Base-by-base conservation (phyloP, 2,888 invertebrate genomes). In the Gymnocheta viridis region DNA sequence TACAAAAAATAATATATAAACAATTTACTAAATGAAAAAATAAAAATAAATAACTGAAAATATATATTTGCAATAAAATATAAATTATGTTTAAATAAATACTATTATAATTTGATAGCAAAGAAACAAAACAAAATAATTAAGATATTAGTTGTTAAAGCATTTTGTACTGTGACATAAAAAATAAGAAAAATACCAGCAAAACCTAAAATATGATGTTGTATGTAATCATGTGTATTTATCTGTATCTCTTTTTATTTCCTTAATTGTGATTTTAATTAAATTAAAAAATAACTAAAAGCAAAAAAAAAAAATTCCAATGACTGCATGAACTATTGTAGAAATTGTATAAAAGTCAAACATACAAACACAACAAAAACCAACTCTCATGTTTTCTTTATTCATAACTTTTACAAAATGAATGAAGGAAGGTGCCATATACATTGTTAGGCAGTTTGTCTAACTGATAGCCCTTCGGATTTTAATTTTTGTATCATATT, bases 91-190 rank as follows among this genome's bases (percentile, higher is more conserved):
- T 82, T 79, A 82, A 79, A 69, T 79, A 82, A 79, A 73, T 77
- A 83, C 77, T 81, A 85, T 80, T 76, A 78, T 58, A 67, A 85
- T 74, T 73, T 82, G 35, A 82, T 79, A 85, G 82, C 72, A 73
- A 83, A 54, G 10, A 78, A 54, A 69, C 10, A 77, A 60, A 60
- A 60, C 2, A 60, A 51, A 81, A 70, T 73, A 86, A 82, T 81
- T 85, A 86, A 86, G 86, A 82, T 77, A 86, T 85, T 86, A 86
- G 86, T 86, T 85, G 82, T 86, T 85, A 86, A 86, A 83, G 74
- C 82, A 86, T 86, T 86, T 86, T 86, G 84, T 86, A 86, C 86
- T 86, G 86, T 86, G 86, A 86, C 86, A 85, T 86, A 86, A 86
- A 79, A 85, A 85, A 84, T 73, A 77, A 81, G 72, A 78, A 80